phyloP scores from a whole-genome alignment of 2,113 vertebrate genomes.

The Paramormyrops kingsleyae region DNA sequence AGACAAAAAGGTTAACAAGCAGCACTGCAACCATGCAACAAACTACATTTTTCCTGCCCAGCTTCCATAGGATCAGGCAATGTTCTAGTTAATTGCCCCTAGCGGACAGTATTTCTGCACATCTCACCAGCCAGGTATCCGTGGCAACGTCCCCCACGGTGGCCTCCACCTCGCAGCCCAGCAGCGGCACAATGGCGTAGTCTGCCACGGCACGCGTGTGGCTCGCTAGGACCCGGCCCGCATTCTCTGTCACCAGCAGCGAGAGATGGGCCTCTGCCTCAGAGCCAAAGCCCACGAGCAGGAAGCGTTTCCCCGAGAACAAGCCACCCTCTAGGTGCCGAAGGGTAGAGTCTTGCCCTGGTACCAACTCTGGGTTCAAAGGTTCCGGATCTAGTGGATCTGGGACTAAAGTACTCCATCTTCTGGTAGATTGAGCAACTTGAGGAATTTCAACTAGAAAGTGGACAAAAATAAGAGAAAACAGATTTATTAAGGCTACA shows the following conservation, averaged over 20 bases:
- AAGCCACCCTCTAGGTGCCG: constrained; percentile 62
- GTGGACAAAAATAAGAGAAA: background rate
- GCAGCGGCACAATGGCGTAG: constrained; percentile 84
- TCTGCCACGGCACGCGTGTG: constrained; percentile 72
- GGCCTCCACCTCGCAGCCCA: constrained; percentile 77
- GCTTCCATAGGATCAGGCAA: background rate
- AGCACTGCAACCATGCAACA: background rate
- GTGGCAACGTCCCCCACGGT: constrained; percentile 92
- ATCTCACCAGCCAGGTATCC: constrained; percentile 92
- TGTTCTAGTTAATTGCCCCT: background rate
- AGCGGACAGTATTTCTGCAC: background rate
- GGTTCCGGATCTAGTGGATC: constrained; percentile 20
- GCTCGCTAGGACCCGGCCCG: constrained; percentile 65
- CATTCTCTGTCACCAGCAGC: constrained; percentile 69
- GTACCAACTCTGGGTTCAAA: constrained; percentile 18
- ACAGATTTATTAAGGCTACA: background rate
- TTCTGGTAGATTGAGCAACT: constrained; percentile 32
- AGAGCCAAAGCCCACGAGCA: constrained; percentile 73
- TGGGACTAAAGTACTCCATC: constrained; percentile 26
- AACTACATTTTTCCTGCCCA: background rate
- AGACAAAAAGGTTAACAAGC: background rate
- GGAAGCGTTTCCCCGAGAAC: constrained; percentile 73
- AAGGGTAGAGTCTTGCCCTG: constrained; percentile 48
- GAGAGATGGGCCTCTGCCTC: constrained; percentile 72
- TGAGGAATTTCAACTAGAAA: constrained; percentile 46